Conservation (phyloP, 2,113 vertebrate genomes). For the Vanacampus margaritifer region DNA sequence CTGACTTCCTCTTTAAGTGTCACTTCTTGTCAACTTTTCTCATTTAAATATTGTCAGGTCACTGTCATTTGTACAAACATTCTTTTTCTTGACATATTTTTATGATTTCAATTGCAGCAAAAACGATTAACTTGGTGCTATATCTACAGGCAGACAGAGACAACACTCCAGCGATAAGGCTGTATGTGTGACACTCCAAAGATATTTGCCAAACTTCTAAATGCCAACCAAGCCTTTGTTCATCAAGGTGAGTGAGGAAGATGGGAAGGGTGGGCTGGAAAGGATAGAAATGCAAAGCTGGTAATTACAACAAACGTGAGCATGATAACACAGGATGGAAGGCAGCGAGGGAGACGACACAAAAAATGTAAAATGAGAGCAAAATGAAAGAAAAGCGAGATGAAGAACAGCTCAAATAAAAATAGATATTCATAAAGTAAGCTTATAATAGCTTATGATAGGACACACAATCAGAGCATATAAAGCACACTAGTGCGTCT, state of each 20-base stretch:
- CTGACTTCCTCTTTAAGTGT: neutral
- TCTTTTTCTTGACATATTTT: constrained; percentile 21
- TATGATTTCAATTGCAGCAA: constrained; percentile 35
- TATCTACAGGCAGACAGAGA: constrained; percentile 46
- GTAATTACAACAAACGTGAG: constrained; percentile 33
- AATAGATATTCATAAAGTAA: constrained; percentile 35
- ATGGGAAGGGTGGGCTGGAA: neutral
- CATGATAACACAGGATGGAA: neutral
- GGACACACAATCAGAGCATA: constrained; percentile 34
- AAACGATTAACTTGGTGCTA: constrained; percentile 40
- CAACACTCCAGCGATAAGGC: constrained; percentile 33
- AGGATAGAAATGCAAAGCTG: constrained; percentile 26
- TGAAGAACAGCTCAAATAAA: constrained; percentile 30
- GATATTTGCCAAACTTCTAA: constrained; percentile 39
- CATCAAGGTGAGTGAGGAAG: constrained; percentile 19
- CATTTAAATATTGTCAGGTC: neutral
- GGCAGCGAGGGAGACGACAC: constrained; percentile 7
- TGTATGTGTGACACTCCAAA: constrained; percentile 27
- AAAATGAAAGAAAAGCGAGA: constrained; percentile 29
- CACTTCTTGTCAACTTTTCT: constrained; percentile 5
- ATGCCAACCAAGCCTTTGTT: constrained; percentile 33
- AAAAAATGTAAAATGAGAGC: constrained; percentile 26
- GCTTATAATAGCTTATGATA: constrained; percentile 11
- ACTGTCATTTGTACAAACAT: constrained; percentile 22
- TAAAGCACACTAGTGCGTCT: constrained; percentile 14